Evolutionary conservation across 1,140 invertebrate genomes (phyloP).

Genomic region (Apis florea): DNA sequence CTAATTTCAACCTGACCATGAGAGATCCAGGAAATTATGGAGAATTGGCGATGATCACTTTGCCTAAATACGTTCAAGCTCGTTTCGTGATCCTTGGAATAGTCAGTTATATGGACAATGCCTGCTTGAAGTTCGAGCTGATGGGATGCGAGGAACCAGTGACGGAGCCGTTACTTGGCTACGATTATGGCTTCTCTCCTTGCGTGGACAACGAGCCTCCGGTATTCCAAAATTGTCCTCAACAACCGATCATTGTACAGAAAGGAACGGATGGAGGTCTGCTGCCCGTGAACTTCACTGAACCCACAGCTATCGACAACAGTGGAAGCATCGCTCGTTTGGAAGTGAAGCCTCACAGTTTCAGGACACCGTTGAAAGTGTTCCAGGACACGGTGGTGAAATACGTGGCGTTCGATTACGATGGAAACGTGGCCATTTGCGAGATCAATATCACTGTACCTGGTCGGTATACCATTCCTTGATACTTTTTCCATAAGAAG

Average conservation of each 20-base stretch:
- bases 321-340: constrained; percentile 95
- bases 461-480: constrained; percentile 73
- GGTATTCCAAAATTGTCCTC: constrained; percentile 97
- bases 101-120: constrained; percentile 97
- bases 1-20: constrained; percentile 96
- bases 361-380: constrained; percentile 92
- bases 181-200: constrained; percentile 95
- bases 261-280: constrained; percentile 93
- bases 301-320: constrained; percentile 95
- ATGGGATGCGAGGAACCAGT: constrained; percentile 95
- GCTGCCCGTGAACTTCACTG: constrained; percentile 94
- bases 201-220: constrained; percentile 98
- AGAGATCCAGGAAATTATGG: constrained; percentile 96
- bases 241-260: constrained; percentile 93
- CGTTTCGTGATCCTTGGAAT: constrained; percentile 96
- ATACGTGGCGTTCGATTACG: constrained; percentile 97
- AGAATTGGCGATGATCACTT: constrained; percentile 96
- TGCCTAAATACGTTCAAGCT: constrained; percentile 95
- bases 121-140: constrained; percentile 97
- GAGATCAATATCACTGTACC: constrained; percentile 97
- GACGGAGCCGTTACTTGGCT: constrained; percentile 91
- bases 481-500: background rate
- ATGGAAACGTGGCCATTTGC: constrained; percentile 98
- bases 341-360: constrained; percentile 94
- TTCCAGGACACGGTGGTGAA: constrained; percentile 96